Base-by-base conservation (phyloP, 1,140 invertebrate genomes). In the Drosophila pectinifera region DNA sequence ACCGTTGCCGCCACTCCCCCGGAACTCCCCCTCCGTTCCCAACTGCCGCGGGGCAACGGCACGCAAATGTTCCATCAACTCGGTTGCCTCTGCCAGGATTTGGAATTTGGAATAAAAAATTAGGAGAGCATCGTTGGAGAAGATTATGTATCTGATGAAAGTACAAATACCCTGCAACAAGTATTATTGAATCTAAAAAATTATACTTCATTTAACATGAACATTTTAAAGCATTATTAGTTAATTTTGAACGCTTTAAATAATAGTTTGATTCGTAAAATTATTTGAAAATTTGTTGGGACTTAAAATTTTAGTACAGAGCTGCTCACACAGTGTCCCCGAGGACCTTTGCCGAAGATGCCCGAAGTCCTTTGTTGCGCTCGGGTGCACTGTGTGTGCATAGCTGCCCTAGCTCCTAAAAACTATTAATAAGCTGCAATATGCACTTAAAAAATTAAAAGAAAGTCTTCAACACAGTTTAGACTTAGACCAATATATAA, bases 11-110 rank as follows among this genome's bases (percentile, higher is more conserved):
- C 61, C 38, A 46, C 43, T 20, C 16, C 63, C 10, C 48, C 42
- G 16, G 1, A 18, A 14, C 10, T 28, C 63, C 31, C 34, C 38
- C 22, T 48, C 22, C 38, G 34, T 28, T 36, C 11, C 34, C 18
- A 45, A 46, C 34, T 31, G 61, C 69, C 61, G 26, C 63, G 16
- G 61, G 64, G 55, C 59, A 43, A 55, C 69, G 62, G 59, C 68
- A 76, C 78, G 68, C 54, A 88, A 77, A 76, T 76, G 73, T 59
- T 39, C 51, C 42, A 70, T 46, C 51, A 70, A 48, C 67, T 48
- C 34, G 26, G 49, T 70, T 46, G n/a, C 34, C 49, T 68, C 51
- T 67, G 73, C 61, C 59, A 72, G 73, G 82, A 86, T 86, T 86
- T 74, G 26, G 49, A 77, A 36, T 73, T 42, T 4, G 24, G 36